These are phyloP conservation scores for Leptoclinus maculatus DNA, from an alignment of 2,797 vertebrate genomes.

Conservation along the genomic window DNA sequence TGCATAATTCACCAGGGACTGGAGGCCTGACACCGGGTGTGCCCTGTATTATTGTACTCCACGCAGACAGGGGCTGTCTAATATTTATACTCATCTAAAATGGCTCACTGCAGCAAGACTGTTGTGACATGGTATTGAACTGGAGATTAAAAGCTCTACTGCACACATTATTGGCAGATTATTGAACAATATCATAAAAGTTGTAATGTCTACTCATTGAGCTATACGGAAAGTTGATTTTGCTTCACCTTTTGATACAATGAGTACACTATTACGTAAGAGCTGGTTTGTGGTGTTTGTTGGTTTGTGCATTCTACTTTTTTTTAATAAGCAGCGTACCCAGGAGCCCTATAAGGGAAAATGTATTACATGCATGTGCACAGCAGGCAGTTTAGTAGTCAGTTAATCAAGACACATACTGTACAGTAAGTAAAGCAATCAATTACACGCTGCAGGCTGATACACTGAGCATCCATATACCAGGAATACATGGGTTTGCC, in stretches of 20 bases:
- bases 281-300: neutral
- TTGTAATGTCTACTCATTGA: constrained; percentile 1
- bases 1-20: constrained; percentile 74
- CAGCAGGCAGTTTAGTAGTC: constrained; percentile 6
- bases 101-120: constrained; percentile 44
- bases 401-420: constrained; percentile 3
- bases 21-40: constrained; percentile 62
- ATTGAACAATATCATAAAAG: constrained; percentile 7
- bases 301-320: constrained; percentile 1
- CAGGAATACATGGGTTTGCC: neutral
- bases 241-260: neutral
- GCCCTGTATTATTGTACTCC: constrained; percentile 59
- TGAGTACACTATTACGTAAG: neutral
- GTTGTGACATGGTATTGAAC: constrained; percentile 49
- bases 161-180: constrained; percentile 9
- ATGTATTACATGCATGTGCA: neutral
- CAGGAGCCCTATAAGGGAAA: constrained; percentile 3
- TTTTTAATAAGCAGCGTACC: neutral
- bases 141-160: constrained; percentile 42
- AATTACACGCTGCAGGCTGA: neutral
- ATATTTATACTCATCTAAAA: constrained; percentile 63
- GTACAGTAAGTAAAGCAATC: neutral
- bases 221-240: neutral
- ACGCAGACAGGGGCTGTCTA: constrained; percentile 45
- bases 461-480: neutral